Percentiles rank a stretch among this genome's conserved stretches.
phyloP scores from a whole-genome alignment of 2,797 vertebrate genomes.

The Steatocranus sp. region DNA sequence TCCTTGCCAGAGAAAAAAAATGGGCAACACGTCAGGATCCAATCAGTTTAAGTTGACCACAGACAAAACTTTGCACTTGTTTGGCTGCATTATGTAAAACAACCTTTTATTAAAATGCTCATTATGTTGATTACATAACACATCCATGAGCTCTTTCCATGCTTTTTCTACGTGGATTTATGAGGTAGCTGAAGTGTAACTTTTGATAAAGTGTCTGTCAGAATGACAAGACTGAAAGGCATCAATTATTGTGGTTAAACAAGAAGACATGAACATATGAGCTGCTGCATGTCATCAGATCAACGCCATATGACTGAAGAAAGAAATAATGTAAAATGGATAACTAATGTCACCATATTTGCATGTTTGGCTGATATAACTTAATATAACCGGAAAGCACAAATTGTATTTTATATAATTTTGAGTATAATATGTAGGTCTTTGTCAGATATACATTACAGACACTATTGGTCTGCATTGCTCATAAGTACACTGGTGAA shows the following conservation, averaged over 20 bases:
- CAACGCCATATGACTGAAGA: slow-evolving; percentile 48
- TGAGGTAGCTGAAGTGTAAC: background rate
- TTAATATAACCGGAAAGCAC: background rate
- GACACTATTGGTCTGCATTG: background rate
- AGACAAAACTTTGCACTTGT: slow-evolving; percentile 31
- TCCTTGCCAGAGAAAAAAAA: slow-evolving; percentile 45
- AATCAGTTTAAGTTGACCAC: slow-evolving; percentile 42
- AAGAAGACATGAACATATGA: slow-evolving; percentile 32
- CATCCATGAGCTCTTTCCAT: background rate
- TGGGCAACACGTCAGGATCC: slow-evolving; percentile 22
- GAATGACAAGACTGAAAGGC: slow-evolving; percentile 42
- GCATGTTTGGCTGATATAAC: slow-evolving; percentile 6
- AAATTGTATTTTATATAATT: background rate
- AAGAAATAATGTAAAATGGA: slow-evolving; percentile 20
- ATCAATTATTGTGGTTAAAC: slow-evolving; percentile 53
- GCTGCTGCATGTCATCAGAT: slow-evolving; percentile 26
- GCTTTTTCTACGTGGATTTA: background rate
- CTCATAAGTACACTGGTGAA: background rate
- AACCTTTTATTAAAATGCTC: background rate
- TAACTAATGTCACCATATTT: slow-evolving; percentile 12
- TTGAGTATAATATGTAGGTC: background rate
- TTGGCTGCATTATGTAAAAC: background rate
- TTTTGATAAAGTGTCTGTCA: background rate
- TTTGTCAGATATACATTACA: background rate
- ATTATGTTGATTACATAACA: background rate